These are phyloP conservation scores for Nasonia oneida DNA, from an alignment of 2,888 invertebrate genomes.

Conservation along the genomic window DNA sequence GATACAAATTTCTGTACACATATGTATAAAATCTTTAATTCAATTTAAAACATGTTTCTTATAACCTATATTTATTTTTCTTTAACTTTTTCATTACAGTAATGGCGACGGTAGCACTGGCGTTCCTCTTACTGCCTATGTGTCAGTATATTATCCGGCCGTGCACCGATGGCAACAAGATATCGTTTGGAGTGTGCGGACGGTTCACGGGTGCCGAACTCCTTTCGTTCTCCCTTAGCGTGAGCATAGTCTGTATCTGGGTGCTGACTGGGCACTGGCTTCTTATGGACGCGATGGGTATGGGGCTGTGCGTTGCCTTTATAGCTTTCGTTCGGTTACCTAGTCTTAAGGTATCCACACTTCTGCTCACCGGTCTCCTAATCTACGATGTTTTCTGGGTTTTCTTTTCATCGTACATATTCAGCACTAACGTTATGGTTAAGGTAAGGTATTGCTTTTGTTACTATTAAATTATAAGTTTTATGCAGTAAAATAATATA, in stretches of 20 bases:
- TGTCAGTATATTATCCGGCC: conserved; percentile 96
- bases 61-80: background rate
- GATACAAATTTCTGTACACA: too few relatives aligned
- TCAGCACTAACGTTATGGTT: conserved; percentile 99
- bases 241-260: conserved; percentile 98
- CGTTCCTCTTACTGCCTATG: conserved; percentile 97
- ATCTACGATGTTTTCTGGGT: conserved; percentile 99
- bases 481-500: background rate
- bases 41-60: background rate
- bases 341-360: conserved; percentile 96
- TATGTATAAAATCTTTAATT: too few relatives aligned
- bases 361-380: conserved; percentile 94
- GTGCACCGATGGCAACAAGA: conserved; percentile 91
- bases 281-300: conserved; percentile 99
- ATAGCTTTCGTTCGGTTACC: conserved; percentile 98
- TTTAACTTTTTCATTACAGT: conserved; percentile 80
- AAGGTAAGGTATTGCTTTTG: conserved; percentile 84
- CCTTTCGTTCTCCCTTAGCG: conserved; percentile 93
- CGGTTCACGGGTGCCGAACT: conserved; percentile 97
- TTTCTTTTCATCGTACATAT: conserved; percentile 98
- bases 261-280: conserved; percentile 99
- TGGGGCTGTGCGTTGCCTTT: conserved; percentile 98
- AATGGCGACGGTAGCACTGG: conserved; percentile 97
- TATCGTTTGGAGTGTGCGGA: conserved; percentile 94
- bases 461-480: background rate